Evolutionary conservation across 1,140 invertebrate genomes (phyloP), one percentile per base, ranked within the genome.

Genomic region (Macrotrachela quadricornifera): DNA sequence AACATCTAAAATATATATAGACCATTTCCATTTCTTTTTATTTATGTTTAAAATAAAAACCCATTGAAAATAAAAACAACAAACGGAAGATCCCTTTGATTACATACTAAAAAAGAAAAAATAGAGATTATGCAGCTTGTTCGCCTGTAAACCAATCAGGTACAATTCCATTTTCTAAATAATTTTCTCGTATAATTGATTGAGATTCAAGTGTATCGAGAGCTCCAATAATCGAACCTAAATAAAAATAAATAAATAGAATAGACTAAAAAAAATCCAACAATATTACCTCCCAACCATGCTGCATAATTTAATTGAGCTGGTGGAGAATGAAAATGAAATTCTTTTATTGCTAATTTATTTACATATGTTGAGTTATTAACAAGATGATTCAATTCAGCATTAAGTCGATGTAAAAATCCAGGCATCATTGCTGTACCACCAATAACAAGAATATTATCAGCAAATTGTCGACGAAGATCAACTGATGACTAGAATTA

Each of bases 391-490:
- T 77, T 69, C n/a, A 88, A 64, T 68, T 91, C 85, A 3, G 72
- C 64, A 57, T 78, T 74, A 1, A 91, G 67, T 47, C 85, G 73
- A 41, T 78, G 71, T 59, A 78, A 76, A 58, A 91, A 78, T 1
- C 86, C 85, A 57, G 77, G 77, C 13, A 81, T 63, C 78, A 85
- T 83, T 0, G 77, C 65, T 10, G 82, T 84, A 13, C 86, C 86
- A 44, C 86, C 86, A 51, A 82, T 78, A 0, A 91, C 63, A 30
- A 90, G 66, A 58, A 91, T 78, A 65, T 83, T 87, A 64, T 82
- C 78, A 0, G 82, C 78, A 37, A 91, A 69, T 16, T 71, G 64
- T 40, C 72, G 71, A 39, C 83, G 73, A 17, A 77, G 77, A 67
- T 90, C 84, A 44, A 85, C 71, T 1, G 80, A 79, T 67, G 80